Evolutionary conservation across 1,140 invertebrate species (phyloP).

Genomic region (Lanistes nyassanus): DNA sequence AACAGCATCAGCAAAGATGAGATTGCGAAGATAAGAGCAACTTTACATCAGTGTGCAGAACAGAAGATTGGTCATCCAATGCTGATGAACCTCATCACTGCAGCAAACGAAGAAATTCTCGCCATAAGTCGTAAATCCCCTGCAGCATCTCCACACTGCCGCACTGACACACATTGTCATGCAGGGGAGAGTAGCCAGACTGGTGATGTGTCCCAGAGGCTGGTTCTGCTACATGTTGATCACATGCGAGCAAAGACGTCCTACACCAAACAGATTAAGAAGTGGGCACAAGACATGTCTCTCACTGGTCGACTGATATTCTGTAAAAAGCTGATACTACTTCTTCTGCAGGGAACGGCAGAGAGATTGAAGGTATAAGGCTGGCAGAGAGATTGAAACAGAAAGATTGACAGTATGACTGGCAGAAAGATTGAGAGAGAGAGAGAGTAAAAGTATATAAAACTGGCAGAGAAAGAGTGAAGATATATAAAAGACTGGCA

Average conservation of each 20-base stretch:
- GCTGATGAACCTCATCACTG: constrained; percentile 17
- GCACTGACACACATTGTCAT: too few species aligned
- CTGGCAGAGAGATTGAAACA: not conserved
- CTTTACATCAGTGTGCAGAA: not conserved
- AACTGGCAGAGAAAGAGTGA: too few species aligned
- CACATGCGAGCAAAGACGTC: constrained; percentile 43
- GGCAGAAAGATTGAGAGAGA: too few species aligned
- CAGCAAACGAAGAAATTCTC: constrained; percentile 14
- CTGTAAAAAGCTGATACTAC: constrained; percentile 37
- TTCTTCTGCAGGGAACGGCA: constrained; percentile 36
- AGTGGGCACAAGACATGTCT: constrained; percentile 36
- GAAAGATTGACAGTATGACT: not conserved
- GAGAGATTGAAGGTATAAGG: constrained; percentile 31
- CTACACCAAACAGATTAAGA: constrained; percentile 45
- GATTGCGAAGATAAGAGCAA: not conserved
- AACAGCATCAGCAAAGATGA: not conserved
- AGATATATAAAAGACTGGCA: too few species aligned
- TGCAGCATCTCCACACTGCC: too few species aligned
- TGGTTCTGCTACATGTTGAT: constrained; percentile 37
- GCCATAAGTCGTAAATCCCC: not conserved
- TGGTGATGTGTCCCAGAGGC: not conserved
- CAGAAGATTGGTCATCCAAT: constrained; percentile 12
- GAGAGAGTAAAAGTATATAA: too few species aligned
- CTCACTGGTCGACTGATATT: constrained; percentile 41
- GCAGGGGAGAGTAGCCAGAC: too few species aligned